These are phyloP conservation scores for Melanostoma scalare DNA, from an alignment of 2,888 invertebrate genomes.

Conservation along the genomic window DNA sequence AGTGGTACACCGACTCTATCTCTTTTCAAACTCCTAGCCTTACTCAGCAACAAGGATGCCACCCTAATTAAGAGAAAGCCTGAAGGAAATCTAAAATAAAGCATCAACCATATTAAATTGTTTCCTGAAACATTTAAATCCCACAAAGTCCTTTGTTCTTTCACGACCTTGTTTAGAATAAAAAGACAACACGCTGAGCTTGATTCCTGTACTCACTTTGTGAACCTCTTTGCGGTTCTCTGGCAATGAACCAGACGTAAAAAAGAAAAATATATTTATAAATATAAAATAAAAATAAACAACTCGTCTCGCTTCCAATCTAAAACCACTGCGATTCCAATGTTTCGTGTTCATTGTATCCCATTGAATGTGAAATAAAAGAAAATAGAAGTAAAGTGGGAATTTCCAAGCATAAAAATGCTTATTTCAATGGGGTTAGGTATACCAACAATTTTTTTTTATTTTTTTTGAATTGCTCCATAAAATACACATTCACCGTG, in stretches of 20 bases:
- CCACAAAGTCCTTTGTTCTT: background rate
- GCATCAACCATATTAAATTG: background rate
- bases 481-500: conserved; percentile 31
- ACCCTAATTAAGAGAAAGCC: too few species aligned
- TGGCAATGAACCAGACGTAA: conserved; percentile 21
- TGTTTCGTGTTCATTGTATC: background rate
- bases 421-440: background rate
- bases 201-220: background rate
- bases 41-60: too few species aligned
- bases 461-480: conserved; percentile 19
- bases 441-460: conserved; percentile 4
- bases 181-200: conserved; percentile 7
- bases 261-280: conserved; percentile 1
- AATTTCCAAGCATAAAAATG: conserved; percentile 27
- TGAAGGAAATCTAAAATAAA: background rate
- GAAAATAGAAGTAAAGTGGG: conserved; percentile 29
- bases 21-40: too few species aligned
- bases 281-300: conserved; percentile 1
- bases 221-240: conserved; percentile 5
- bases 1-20: too few species aligned
- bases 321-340: conserved; percentile 7
- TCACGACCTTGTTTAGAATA: background rate
- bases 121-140: background rate
- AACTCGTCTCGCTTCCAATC: conserved; percentile 18
- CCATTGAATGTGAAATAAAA: conserved; percentile 30